Evolutionary conservation across 92 coral and sea anemone species (phyloP), one percentile per base, ranked within the genome.

Genomic region (Meandrina meandrites): DNA sequence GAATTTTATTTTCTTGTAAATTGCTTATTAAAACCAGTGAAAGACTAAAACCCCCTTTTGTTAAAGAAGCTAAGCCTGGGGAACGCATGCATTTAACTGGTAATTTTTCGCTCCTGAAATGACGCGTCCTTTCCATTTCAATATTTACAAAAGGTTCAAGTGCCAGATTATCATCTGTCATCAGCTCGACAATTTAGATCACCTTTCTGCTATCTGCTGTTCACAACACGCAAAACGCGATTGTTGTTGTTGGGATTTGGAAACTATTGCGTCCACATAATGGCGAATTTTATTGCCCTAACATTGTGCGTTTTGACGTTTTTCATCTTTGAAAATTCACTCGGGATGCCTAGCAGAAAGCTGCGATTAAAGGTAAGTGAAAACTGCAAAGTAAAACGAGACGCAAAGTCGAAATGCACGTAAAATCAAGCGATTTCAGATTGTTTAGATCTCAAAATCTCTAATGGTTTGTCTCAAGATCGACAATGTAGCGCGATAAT

Each of bases 321-420:
- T 62, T 66, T n/a, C 18, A 37, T n/a, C 40, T n/a, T 85, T 53
- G 51, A 78, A 8, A 21, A 27, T 66, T 76, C 88, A 32, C 24
- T 64, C 19, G 88, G 88, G 15, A 78, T 68, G 75, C 88, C 88
- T 15, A 77, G 83, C 47, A 80, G 88, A 47, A 85, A 64, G 75
- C 66, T 47, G 16, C 21, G 88, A 76, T 22, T 32, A 13, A 85
- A 85, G 88, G 88, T 85, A 45, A 77, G 82, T 16, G 15, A 36
- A 15, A 1, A 3, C 10, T 2, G 71, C 28, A n/a, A 68, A 40
- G 45, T 40, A 40, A n/a, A n/a, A n/a, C n/a, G n/a, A n/a, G n/a
- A n/a, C n/a, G 71, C 28, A n/a, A 68, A 40, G 45, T 40, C 2
- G 45, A 40, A 2, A 40, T 2, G 45, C 2, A 40, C 45, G 6